These are phyloP conservation scores for Chrysocyon brachyurus DNA, from an alignment of 2,797 vertebrate species.

Conservation along the genomic window DNA sequence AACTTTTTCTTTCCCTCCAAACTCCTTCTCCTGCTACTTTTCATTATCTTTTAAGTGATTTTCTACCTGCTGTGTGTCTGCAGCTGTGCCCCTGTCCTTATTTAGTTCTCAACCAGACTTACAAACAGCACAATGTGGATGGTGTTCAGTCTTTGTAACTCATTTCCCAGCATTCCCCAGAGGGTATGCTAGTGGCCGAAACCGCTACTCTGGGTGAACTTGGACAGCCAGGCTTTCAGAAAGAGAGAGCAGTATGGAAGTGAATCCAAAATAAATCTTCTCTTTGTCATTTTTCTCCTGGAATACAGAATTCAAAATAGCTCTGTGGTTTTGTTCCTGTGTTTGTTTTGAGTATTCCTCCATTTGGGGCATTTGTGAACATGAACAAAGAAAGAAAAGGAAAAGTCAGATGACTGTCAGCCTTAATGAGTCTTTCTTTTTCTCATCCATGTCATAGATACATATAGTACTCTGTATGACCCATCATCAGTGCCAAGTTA, in stretches of 20 bases:
- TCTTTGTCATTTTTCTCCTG: not conserved
- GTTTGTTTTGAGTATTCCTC: not conserved
- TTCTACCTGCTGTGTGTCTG: constrained; percentile 66
- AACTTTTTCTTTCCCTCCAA: constrained; percentile 39
- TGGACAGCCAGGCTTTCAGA: constrained; percentile 21
- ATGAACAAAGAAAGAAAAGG: not conserved
- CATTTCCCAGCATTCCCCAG: constrained; percentile 58
- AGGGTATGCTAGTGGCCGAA: not conserved
- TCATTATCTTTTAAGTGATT: constrained; percentile 74
- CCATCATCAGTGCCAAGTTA: not conserved
- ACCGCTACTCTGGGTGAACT: not conserved
- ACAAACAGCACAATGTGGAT: constrained; percentile 2
- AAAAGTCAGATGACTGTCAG: not conserved
- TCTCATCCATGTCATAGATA: not conserved
- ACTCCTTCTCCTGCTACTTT: constrained; percentile 64
- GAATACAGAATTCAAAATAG: constrained; percentile 43
- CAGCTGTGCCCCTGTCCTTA: constrained; percentile 63
- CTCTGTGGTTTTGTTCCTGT: not conserved
- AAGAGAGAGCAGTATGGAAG: not conserved
- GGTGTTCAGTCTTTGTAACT: constrained; percentile 38
- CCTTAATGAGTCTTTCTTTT: not conserved
- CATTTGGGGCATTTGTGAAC: not conserved
- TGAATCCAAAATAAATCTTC: not conserved
- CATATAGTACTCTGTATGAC: not conserved
- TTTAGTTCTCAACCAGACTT: constrained; percentile 68